These are phyloP conservation scores for Poeciliopsis infans DNA, from an alignment of 2,797 vertebrate species.

Conservation along the genomic window DNA sequence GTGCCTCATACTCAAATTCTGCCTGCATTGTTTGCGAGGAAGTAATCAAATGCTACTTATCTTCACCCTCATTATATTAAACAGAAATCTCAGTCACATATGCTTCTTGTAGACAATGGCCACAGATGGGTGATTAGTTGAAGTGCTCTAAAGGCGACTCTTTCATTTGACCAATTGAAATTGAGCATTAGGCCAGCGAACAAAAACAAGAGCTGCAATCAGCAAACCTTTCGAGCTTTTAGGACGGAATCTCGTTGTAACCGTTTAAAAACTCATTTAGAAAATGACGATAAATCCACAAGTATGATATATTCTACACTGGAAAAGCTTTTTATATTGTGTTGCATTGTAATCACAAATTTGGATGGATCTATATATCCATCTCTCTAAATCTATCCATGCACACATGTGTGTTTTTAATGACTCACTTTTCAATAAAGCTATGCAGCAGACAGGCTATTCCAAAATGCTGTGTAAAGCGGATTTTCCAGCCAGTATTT, in stretches of 20 bases:
- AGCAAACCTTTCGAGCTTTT: slow-evolving; percentile 58
- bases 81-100: slow-evolving; percentile 68
- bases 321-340: not conserved
- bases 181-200: slow-evolving; percentile 41
- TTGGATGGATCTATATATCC: not conserved
- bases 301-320: slow-evolving; percentile 5
- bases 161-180: slow-evolving; percentile 61
- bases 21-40: slow-evolving; percentile 54
- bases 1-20: slow-evolving; percentile 52
- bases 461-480: slow-evolving; percentile 56
- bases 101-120: slow-evolving; percentile 70
- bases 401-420: slow-evolving; percentile 49
- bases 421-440: slow-evolving; percentile 49
- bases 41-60: slow-evolving; percentile 76
- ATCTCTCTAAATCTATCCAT: not conserved
- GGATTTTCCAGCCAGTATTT: slow-evolving; percentile 45
- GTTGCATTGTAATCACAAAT: not conserved
- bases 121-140: slow-evolving; percentile 78
- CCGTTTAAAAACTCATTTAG: slow-evolving; percentile 7
- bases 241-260: slow-evolving; percentile 26
- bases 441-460: slow-evolving; percentile 17
- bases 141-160: slow-evolving; percentile 70
- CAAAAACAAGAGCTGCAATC: slow-evolving; percentile 67
- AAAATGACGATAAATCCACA: slow-evolving; percentile 29
- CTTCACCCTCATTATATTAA: slow-evolving; percentile 74